Base-by-base conservation (phyloP, 2,888 invertebrate genomes). In the Cenopis cana region DNA sequence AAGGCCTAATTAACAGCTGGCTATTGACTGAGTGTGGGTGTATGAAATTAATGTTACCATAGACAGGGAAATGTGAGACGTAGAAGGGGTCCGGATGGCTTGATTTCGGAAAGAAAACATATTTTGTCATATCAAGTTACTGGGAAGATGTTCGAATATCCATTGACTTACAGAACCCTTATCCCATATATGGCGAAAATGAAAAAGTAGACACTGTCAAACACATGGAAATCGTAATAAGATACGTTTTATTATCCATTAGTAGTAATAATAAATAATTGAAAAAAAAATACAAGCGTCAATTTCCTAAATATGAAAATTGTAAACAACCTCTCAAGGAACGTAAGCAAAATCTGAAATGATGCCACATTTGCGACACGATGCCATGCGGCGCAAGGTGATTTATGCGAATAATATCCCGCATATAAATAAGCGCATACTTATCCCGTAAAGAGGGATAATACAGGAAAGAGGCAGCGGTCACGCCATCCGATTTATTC, bases 391-490 rank as follows among this genome's bases (percentile, higher is more conserved):
- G 59, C 41, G 64, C 49, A 54, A 60, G 65, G 18, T 60, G 65
- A 70, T 70, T 70, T 70, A 70, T 70, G 59, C n/a, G 54, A 54
- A 66, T 66, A 59, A 60, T 54, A 66, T 46, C 54, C 70, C 14
- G 59, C 59, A 59, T 59, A 70, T 65, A 66, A 66, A 70, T 36
- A 60, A 60, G 70, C 59, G 46, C 52, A 66, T 20, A 59, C 54
- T 46, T 62, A 55, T 33, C 62, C 50, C 62, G 41, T 41, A 33
- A 64, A 69, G 38, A 62, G 14, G 62, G 14, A 62, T 18, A 36
- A 64, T 64, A 59, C 59, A 29, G 60, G 36, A 69, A 59, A 65
- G 38, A 29, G 50, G 33, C 18, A 33, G 41, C n/a, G 33, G 46
- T 41, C n/a, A 11, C 24, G 12, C 14, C 14, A 33, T 52, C 41